phyloP scores from a whole-genome alignment of 2,113 vertebrate species.

The Anarrhichthys ocellatus region DNA sequence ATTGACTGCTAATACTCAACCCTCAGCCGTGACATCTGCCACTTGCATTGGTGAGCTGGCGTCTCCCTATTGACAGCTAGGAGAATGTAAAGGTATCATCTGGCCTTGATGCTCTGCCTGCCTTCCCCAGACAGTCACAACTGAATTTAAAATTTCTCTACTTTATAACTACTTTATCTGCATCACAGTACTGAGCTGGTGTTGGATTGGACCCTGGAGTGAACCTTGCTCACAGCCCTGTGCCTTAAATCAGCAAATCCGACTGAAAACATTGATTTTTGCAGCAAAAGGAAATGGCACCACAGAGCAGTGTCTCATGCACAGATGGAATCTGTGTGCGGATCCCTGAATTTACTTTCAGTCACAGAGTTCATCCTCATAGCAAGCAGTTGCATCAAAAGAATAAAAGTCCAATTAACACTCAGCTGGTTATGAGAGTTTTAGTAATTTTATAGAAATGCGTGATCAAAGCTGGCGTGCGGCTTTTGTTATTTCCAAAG shows the following conservation, averaged over 20 bases:
- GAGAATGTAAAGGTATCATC: conserved; percentile 24
- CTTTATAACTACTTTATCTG: not conserved
- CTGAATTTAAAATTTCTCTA: not conserved
- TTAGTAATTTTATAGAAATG: not conserved
- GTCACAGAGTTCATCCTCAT: not conserved
- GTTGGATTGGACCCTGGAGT: not conserved
- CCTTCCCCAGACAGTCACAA: conserved; percentile 7
- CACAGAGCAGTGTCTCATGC: not conserved
- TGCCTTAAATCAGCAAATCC: not conserved
- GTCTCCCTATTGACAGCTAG: not conserved
- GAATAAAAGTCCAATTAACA: not conserved
- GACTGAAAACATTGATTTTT: conserved; percentile 17
- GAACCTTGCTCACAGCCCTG: conserved; percentile 3
- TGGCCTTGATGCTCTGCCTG: not conserved
- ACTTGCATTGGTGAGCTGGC: too few relatives aligned
- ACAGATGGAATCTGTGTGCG: not conserved
- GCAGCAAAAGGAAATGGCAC: not conserved
- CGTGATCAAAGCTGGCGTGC: not conserved
- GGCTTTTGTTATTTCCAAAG: not conserved
- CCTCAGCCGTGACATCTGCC: not conserved
- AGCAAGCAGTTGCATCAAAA: not conserved
- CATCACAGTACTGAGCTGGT: not conserved
- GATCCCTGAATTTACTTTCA: not conserved
- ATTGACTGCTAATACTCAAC: conserved; percentile 8
- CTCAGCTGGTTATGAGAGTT: not conserved